phyloP scores from a whole-genome alignment of 2,797 vertebrate species.

The Danio albolineatus region DNA sequence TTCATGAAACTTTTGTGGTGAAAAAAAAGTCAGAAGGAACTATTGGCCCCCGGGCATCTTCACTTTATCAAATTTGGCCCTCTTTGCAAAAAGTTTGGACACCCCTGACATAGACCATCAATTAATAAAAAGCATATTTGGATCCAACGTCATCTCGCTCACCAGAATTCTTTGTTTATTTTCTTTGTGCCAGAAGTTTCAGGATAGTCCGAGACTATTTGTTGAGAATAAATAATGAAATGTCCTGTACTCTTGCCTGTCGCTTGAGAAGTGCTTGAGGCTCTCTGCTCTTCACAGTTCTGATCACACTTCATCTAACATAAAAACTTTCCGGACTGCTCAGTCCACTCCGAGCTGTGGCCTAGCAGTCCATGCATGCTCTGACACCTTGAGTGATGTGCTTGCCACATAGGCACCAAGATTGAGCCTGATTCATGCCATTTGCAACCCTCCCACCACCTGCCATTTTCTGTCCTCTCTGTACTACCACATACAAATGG shows the following conservation, averaged over 20 bases:
- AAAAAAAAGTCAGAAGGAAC: no score
- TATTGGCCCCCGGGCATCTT: no score
- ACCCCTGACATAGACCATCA: no score
- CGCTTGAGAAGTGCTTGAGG: neutral
- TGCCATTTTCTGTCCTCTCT: neutral
- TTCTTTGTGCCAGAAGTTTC: neutral
- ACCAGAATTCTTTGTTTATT: neutral
- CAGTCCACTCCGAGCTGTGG: neutral
- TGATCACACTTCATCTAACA: conserved; percentile 22
- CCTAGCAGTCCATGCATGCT: neutral
- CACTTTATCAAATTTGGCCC: no score
- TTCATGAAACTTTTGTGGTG: no score
- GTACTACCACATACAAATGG: neutral
- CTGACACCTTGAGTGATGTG: conserved; percentile 8
- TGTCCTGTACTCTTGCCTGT: neutral
- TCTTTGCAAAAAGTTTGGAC: no score
- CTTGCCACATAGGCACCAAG: neutral
- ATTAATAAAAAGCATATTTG: no score
- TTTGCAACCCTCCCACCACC: conserved; percentile 3
- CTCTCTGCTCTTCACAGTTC: neutral
- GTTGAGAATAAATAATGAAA: neutral
- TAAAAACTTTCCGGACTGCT: conserved; percentile 24
- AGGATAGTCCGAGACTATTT: neutral
- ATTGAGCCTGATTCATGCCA: neutral
- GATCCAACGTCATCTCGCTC: no score